phyloP scores from a whole-genome alignment of 2,797 vertebrate genomes.

The Sebastes diaconus region DNA sequence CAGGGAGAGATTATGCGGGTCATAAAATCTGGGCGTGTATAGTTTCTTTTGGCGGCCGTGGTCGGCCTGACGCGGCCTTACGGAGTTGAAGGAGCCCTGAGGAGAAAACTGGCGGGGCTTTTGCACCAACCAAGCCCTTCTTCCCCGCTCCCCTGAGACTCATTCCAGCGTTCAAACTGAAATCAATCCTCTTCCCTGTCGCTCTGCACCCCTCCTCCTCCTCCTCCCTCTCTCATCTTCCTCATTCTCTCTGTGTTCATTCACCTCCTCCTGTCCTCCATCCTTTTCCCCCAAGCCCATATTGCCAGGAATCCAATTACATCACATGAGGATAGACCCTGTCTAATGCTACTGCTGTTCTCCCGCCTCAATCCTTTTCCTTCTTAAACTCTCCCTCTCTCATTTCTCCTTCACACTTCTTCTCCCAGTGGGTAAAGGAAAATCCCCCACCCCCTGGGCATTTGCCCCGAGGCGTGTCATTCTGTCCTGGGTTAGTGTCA shows the following conservation, averaged over 20 bases:
- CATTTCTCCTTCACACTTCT: neutral
- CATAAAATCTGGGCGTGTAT: constrained; percentile 40
- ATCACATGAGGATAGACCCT: constrained; percentile 36
- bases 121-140: constrained; percentile 4
- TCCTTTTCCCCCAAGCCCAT: constrained; percentile 28
- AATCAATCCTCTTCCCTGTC: constrained; percentile 58
- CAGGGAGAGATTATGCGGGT: constrained; percentile 23
- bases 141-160: constrained; percentile 35
- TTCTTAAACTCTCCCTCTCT: neutral
- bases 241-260: constrained; percentile 8
- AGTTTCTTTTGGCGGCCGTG: neutral
- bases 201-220: constrained; percentile 12
- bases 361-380: neutral
- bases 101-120: constrained; percentile 10
- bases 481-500: constrained; percentile 20
- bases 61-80: constrained; percentile 5
- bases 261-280: constrained; percentile 43
- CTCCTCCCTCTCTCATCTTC: constrained; percentile 14
- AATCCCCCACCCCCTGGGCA: neutral
- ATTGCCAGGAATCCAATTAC: constrained; percentile 57
- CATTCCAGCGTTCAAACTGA: constrained; percentile 57
- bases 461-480: constrained; percentile 2
- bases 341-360: constrained; percentile 7
- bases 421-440: neutral
- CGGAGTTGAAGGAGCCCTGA: neutral